Evolutionary conservation across 2,888 invertebrate genomes (phyloP).

Genomic region (Hesperia comma): DNA sequence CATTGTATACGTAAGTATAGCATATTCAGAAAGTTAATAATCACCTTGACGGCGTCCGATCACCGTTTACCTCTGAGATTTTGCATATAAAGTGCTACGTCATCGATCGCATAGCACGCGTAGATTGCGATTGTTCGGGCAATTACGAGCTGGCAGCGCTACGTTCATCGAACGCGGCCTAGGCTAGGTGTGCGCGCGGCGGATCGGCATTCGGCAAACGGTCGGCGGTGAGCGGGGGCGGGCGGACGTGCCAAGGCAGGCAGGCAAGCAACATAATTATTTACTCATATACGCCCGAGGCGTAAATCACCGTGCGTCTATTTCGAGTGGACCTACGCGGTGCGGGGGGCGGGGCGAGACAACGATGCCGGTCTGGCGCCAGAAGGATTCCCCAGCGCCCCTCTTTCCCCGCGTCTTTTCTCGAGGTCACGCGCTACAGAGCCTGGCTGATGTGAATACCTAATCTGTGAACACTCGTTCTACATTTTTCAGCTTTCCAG

Average conservation of each 20-base stretch:
- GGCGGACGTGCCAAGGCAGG: constrained; percentile 81
- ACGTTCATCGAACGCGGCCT: constrained; percentile 40
- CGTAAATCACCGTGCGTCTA: constrained; percentile 83
- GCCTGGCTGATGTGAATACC: constrained; percentile 42
- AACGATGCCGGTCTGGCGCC: constrained; percentile 83
- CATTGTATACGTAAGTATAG: neutral
- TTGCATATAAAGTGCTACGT: constrained; percentile 47
- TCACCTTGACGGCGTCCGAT: constrained; percentile 46
- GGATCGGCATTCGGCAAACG: constrained; percentile 62
- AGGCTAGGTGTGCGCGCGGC: constrained; percentile 42
- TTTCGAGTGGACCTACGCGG: constrained; percentile 73
- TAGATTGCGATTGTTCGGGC: constrained; percentile 43
- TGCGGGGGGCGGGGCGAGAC: constrained; percentile 74
- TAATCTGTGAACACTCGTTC: constrained; percentile 19
- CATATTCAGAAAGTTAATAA: constrained; percentile 32
- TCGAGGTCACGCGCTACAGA: constrained; percentile 57
- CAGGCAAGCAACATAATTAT: constrained; percentile 73
- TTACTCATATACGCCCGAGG: constrained; percentile 80
- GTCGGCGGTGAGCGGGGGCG: constrained; percentile 60
- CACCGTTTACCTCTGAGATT: constrained; percentile 42
- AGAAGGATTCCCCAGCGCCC: constrained; percentile 84
- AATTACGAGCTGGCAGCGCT: neutral
- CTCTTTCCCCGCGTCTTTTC: constrained; percentile 59
- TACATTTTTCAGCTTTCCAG: constrained; percentile 17
- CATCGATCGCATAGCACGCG: constrained; percentile 47